Base-by-base conservation (phyloP, 2,797 vertebrate species). In the Percopsis omiscomaycus region DNA sequence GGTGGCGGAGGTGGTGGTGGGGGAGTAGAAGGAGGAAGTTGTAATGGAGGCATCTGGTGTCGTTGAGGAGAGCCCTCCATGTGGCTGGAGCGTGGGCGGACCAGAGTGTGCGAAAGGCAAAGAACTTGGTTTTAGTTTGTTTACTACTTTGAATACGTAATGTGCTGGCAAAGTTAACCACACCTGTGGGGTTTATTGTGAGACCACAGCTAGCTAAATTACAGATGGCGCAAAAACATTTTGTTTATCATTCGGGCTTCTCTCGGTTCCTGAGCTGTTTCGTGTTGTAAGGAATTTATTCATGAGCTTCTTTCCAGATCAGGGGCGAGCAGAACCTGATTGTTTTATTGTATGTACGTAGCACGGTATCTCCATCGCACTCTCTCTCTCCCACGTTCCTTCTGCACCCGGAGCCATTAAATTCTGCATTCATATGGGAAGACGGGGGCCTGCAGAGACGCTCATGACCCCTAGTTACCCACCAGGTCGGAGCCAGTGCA, bases 11-110 rank as follows among this genome's bases (percentile, higher is more conserved):
- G 62, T 50, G 27, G 60, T 48, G 12, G 69, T 32, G 28, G 56
- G 55, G 11, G 53, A 65, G 9, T n/a, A 22, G 46, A 4, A 45
- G 14, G 59, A 49, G 71, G 61, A 27, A 55, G 71, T 68, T 73
- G 45, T 57, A 61, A 68, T 63, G 68, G 58, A 73, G 61, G 80
- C 81, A 78, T 88, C 87, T 85, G 88, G 77, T 78, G 73, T 80
- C 69, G 73, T 75, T 68, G 11, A 73, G 68, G 68, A 79, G 73
- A 68, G 66, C 73, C 64, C 52, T 77, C 52, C 47, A 70, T 60
- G 5, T 70, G 75, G 70, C 69, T 64, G 30, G 42, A 69, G 73
- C 27, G 84, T 81, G 81, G 78, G 74, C 44, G 77, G 74, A 52
- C 74, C 74, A 29, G 49, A 28, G 61, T 77, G 72, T 74, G 78